Conservation (phyloP, 2,888 invertebrate species). For the Ophioninae sp. region DNA sequence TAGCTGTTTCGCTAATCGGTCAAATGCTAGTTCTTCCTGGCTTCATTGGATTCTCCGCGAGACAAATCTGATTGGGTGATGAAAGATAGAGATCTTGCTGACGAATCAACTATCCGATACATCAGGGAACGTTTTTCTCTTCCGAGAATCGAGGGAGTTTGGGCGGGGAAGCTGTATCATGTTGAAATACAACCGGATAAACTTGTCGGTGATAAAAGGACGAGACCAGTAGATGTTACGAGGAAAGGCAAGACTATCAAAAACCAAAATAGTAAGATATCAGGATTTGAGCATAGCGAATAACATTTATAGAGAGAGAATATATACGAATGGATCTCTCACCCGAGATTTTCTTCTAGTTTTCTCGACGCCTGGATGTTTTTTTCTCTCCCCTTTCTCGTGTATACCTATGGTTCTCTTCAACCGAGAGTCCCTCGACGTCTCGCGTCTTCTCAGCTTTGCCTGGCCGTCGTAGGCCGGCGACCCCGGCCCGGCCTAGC, state of each 20-base stretch:
- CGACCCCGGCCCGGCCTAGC: conserved; percentile 63
- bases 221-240: too few species aligned
- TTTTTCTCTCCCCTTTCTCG: background rate
- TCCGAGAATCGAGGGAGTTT: too few species aligned
- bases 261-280: conserved; percentile 12
- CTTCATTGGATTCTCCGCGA: too few species aligned
- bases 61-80: too few species aligned
- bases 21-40: too few species aligned
- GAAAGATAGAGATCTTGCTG: too few species aligned
- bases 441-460: conserved; percentile 55
- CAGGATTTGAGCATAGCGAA: conserved; percentile 16
- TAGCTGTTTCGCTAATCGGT: too few species aligned
- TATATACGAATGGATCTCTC: conserved; percentile 51
- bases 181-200: too few species aligned
- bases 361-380: conserved; percentile 27
- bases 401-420: conserved; percentile 26
- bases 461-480: conserved; percentile 57
- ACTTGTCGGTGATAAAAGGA: too few species aligned
- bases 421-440: conserved; percentile 55
- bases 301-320: conserved; percentile 49
- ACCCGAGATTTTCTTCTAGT: conserved; percentile 48
- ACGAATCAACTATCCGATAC: too few species aligned
- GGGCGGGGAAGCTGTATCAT: too few species aligned
- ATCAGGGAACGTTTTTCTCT: too few species aligned
- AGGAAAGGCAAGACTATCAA: background rate